Base-by-base conservation (phyloP, 2,888 invertebrate genomes). In the Drosophila borealis region DNA sequence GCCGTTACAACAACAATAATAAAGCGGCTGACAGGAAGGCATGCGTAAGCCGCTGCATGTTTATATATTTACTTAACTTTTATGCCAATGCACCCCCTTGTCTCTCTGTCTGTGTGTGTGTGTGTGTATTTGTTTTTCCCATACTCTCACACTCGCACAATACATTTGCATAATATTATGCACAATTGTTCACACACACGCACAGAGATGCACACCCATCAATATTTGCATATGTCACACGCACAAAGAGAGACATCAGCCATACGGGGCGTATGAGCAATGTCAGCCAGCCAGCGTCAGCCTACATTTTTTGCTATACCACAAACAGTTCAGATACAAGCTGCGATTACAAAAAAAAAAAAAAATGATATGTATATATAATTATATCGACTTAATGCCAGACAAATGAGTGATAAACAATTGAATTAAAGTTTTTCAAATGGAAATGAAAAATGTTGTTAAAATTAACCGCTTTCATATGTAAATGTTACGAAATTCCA, bases 11-110 rank as follows among this genome's bases (percentile, higher is more conserved):
- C 53, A 60, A 66, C 33, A 72, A 70, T 64, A 85, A 81, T 67
- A 71, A 81, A 77, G 67, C 67, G 65, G 46, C 72, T 60, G 81
- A 62, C 84, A 76, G 66, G 36, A 81, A 72, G 85, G 82, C 73
- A 77, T 54, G 74, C 80, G 83, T 80, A 85, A 82, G 74, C 74
- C 78, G 75, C 69, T 70, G 74, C 63, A 44, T 84, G 74, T 88
- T 89, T 85, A 82, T 89, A 79, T 89, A 88, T 85, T 85, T 89
- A 82, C 80, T 89, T 85, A 85, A 85, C 89, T 83, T 88, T 85
- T 65, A 77, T 65, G 59, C 45, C 21, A 25, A 34, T 68, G 62
- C 46, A 50, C 25, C 14, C 17, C 10, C 13, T 10, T n/a, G n/a
- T 48, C 14, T 36, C 46, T 57, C 25, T 70, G 21, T 56, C n/a